Base-by-base conservation (phyloP, 2,797 vertebrate genomes). In the Sarcophilus harrisii region DNA sequence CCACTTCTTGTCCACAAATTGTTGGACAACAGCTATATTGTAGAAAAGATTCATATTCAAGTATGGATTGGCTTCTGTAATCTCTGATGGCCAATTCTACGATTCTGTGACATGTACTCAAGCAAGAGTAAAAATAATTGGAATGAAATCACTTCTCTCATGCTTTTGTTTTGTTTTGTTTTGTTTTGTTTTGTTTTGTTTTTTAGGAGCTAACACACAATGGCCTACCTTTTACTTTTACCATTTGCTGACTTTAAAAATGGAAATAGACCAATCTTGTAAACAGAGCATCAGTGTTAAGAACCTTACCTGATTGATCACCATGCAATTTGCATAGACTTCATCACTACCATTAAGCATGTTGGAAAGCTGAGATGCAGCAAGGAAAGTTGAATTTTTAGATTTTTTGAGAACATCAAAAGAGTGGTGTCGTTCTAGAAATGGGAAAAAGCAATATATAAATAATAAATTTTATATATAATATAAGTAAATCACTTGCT, bases 291-390 rank as follows among this genome's bases (percentile, higher is more conserved):
- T 49, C 73, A 27, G 30, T 5, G 1, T 73, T 4, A 30, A 1
- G 13, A 0, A 9, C 90, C 97, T 98, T 98, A 99, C 99, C 96
- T 98, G 98, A 58, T 99, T 98, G 66, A 98, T 98, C 12, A 99
- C 98, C 99, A 99, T 98, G 93, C 97, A 98, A 95, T 99, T 99
- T 90, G 98, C 98, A 54, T 99, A 99, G 21, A 99, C 98, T 97
- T 99, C 98, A 97, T 99, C 99, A 87, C 98, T 99, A 94, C 99
- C 99, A 90, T 99, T 99, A 93, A 99, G 98, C 99, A 99, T 98
- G 30, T 99, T 98, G 81, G 99, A 99, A 95, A 99, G 98, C 96
- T 97, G 98, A 97, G 98, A 96, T 94, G 98, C 98, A 59, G 99
- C 98, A 91, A 99, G 98, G 52, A 99, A 99, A 0, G 98, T 98